phyloP scores from a whole-genome alignment of 1,140 invertebrate species.

The Leguminivora glycinivorella region DNA sequence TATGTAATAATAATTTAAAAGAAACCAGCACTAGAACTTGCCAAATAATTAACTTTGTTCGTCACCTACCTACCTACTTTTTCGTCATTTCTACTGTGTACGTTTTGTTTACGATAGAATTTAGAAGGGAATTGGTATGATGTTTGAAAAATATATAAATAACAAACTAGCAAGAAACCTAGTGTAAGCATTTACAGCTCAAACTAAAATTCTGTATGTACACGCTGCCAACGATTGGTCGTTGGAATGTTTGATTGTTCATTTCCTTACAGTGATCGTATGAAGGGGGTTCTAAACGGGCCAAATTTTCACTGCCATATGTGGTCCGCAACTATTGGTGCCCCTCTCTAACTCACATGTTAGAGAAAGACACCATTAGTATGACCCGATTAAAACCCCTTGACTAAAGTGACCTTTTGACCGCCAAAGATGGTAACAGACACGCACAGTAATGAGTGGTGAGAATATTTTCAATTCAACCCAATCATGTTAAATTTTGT shows the following conservation, averaged over 20 bases:
- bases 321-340: too few species aligned
- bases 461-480: too few species aligned
- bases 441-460: too few species aligned
- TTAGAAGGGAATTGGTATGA: constrained; percentile 3
- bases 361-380: too few species aligned
- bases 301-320: too few species aligned
- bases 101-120: not conserved
- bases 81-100: not conserved
- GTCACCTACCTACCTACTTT: not conserved
- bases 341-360: too few species aligned
- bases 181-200: not conserved
- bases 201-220: not conserved
- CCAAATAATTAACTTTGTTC: not conserved
- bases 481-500: too few species aligned
- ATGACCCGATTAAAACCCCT: too few species aligned
- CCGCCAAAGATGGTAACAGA: too few species aligned
- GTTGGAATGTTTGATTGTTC: not conserved
- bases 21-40: not conserved
- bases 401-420: not conserved
- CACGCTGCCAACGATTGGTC: not conserved
- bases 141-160: constrained; percentile 5
- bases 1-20: too few species aligned
- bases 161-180: not conserved
- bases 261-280: too few species aligned
- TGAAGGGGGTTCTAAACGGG: too few species aligned